Evolutionary conservation across 2,888 invertebrate genomes (phyloP), one percentile per base, ranked within the genome.

Genomic region (Drosophila prostipennis): DNA sequence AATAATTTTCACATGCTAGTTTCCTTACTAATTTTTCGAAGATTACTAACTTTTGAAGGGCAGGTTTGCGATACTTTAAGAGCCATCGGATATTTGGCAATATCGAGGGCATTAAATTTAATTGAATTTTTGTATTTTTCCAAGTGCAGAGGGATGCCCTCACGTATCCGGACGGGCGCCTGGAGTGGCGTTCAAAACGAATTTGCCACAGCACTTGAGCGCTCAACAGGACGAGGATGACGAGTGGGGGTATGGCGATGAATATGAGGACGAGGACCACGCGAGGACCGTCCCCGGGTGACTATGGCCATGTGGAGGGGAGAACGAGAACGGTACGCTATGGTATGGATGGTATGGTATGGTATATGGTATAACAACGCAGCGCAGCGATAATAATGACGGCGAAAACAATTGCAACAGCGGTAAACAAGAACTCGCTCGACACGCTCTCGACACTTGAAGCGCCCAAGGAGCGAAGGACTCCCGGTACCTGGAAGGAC

Each of bases 161-260:
- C 64, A 65, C 64, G 69, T 65, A 68, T 65, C 45, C 49, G 80
- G 80, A 72, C 86, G 65, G 73, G 61, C 59, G 61, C 52, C 72
- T 75, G 75, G 86, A 85, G 86, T 79, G 86, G 86, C 78, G 85
- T 74, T 89, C 89, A 87, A 84, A 84, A 84, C 84, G 84, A 89
- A 84, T 84, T 84, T 84, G 89, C 84, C 87, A 89, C 84, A 84
- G 87, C 85, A 89, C 84, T 84, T 84, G 84, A 87, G 84, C 87
- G 85, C 84, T 84, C 82, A 84, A 84, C 89, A 84, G 65, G 45
- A 67, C 56, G 45, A 46, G 46, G 36, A 46, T 48, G 49, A 51
- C 37, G 72, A 63, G 58, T 56, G 60, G 58, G 54, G 39, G 11
- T 6, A 36, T 5, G n/a, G 39, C 4, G 23, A 10, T 29, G 49